These are phyloP conservation scores for Sebastes schlegelii DNA, from an alignment of 2,113 vertebrate species.

Conservation along the genomic window DNA sequence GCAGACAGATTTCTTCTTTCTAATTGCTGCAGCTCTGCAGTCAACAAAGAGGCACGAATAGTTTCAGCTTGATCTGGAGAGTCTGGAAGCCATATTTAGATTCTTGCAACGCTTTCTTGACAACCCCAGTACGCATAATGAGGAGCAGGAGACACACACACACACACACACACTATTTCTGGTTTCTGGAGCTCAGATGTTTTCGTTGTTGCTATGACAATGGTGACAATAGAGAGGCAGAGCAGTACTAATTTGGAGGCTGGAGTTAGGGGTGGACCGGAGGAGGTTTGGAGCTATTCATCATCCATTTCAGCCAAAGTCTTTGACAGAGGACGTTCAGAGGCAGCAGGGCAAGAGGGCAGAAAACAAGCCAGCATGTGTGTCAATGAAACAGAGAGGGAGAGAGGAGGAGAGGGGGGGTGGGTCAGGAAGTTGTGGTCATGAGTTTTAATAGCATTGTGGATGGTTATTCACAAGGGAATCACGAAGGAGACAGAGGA, in stretches of 20 bases:
- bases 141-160: constrained; percentile 36
- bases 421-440: constrained; percentile 64
- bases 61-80: constrained; percentile 9
- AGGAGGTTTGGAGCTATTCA: constrained; percentile 57
- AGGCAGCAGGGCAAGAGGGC: constrained; percentile 48
- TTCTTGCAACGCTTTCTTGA: constrained; percentile 22
- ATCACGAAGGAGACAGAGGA: not conserved
- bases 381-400: constrained; percentile 27
- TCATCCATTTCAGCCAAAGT: constrained; percentile 30
- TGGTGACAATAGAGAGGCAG: constrained; percentile 70
- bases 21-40: not conserved
- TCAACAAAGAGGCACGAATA: not conserved
- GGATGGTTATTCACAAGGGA: constrained; percentile 24
- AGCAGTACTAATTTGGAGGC: constrained; percentile 44
- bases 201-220: constrained; percentile 80
- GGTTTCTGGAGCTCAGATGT: constrained; percentile 64
- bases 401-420: not conserved
- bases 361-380: constrained; percentile 62
- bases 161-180: constrained; percentile 61
- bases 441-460: constrained; percentile 60
- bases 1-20: not conserved
- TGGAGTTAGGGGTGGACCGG: constrained; percentile 22
- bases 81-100: constrained; percentile 34
- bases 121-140: constrained; percentile 21
- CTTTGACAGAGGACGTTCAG: constrained; percentile 50